These are phyloP conservation scores for Pedicia rivosa DNA, from an alignment of 2,888 invertebrate genomes.

Conservation along the genomic window DNA sequence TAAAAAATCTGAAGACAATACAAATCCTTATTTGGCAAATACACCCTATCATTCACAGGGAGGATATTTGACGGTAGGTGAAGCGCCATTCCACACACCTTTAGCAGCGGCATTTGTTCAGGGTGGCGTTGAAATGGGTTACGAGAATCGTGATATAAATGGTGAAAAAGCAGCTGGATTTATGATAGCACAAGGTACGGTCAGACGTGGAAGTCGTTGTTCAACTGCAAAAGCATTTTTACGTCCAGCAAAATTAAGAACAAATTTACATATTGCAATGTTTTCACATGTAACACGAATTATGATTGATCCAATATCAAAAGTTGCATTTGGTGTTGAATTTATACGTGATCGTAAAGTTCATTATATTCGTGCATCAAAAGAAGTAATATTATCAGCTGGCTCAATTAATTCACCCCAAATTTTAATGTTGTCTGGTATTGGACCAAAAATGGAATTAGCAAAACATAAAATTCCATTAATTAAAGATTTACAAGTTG, in stretches of 20 bases:
- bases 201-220: constrained; percentile 65
- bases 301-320: constrained; percentile 53
- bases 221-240: constrained; percentile 80
- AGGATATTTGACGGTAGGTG: constrained; percentile 68
- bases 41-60: constrained; percentile 68
- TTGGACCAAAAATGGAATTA: constrained; percentile 59
- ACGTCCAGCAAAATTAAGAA: constrained; percentile 57
- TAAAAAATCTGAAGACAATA: constrained; percentile 83
- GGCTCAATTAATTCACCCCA: constrained; percentile 92
- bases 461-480: constrained; percentile 60
- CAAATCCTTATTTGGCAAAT: constrained; percentile 64
- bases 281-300: constrained; percentile 63
- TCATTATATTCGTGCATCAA: constrained; percentile 56
- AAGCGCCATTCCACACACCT: constrained; percentile 77
- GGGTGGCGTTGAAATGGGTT: constrained; percentile 70
- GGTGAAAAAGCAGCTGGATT: constrained; percentile 77
- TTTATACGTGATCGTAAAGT: constrained; percentile 58
- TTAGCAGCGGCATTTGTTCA: constrained; percentile 66
- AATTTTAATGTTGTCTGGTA: constrained; percentile 80
- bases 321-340: constrained; percentile 68
- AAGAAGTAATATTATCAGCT: constrained; percentile 78
- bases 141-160: constrained; percentile 73
- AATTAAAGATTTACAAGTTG: constrained; percentile 67
- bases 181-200: constrained; percentile 75
- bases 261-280: constrained; percentile 75